Evolutionary conservation across 2,888 invertebrate species (phyloP).

Genomic region (Amiota mariae): DNA sequence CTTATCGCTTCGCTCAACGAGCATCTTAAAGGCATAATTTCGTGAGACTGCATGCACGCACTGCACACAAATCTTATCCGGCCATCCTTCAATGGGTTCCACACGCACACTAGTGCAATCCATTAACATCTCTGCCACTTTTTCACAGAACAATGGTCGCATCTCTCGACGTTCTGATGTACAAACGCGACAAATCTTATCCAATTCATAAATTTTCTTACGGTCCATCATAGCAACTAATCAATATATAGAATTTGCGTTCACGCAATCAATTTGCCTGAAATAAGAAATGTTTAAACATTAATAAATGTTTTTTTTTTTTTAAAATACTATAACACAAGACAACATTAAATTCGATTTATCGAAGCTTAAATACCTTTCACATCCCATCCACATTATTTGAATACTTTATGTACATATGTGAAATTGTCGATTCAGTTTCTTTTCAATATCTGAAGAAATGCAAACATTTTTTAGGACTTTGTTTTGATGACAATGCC

Average conservation of each 20-base stretch:
- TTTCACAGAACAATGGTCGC: conserved; percentile 79
- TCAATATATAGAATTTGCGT: too few species aligned
- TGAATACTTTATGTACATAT: too few species aligned
- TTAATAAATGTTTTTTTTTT: background rate
- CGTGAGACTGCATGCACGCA: conserved; percentile 80
- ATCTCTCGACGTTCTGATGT: conserved; percentile 79
- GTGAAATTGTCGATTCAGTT: too few species aligned
- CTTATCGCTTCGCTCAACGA: conserved; percentile 77
- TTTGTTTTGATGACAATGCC: too few species aligned
- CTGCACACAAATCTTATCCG: conserved; percentile 78
- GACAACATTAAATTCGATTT: too few species aligned
- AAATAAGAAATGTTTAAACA: too few species aligned
- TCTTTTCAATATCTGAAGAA: too few species aligned
- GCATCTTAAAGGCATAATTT: conserved; percentile 79
- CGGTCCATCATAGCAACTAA: conserved; percentile 64
- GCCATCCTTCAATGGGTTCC: conserved; percentile 77
- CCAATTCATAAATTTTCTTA: conserved; percentile 74
- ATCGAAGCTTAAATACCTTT: too few species aligned
- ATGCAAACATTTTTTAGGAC: too few species aligned
- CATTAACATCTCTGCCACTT: conserved; percentile 80
- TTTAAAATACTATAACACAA: background rate
- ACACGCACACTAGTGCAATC: conserved; percentile 79
- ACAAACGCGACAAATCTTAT: conserved; percentile 80
- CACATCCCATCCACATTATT: too few species aligned
- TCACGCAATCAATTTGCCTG: too few species aligned